Conservation (phyloP, 2,797 vertebrate genomes). For the Miichthys miiuy region DNA sequence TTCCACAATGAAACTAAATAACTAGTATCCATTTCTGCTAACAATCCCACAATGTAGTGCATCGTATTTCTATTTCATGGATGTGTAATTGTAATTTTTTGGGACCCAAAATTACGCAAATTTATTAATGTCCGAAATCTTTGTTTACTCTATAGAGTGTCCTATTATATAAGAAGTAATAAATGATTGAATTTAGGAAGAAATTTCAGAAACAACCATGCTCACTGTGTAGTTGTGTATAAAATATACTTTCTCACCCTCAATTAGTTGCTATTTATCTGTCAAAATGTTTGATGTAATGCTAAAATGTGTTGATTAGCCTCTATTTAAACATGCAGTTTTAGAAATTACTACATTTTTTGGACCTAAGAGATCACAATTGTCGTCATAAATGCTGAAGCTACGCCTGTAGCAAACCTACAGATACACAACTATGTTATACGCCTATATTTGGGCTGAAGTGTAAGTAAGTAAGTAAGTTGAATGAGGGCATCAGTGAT, state of each 20-base stretch:
- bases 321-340: background rate
- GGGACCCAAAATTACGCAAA: background rate
- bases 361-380: background rate
- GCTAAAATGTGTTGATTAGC: background rate
- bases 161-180: background rate
- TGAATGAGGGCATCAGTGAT: background rate
- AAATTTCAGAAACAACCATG: background rate
- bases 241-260: background rate
- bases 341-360: background rate
- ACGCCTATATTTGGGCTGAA: background rate
- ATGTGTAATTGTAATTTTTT: too few relatives aligned
- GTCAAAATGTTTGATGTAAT: background rate
- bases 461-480: slow-evolving; percentile 5
- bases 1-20: background rate
- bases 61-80: too few relatives aligned
- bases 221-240: background rate
- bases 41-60: background rate
- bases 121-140: background rate
- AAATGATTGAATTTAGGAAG: background rate
- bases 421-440: background rate
- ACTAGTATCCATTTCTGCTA: too few relatives aligned
- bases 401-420: background rate
- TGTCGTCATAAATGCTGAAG: slow-evolving; percentile 25
- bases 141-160: too few relatives aligned
- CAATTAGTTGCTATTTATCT: too few relatives aligned